Conservation (phyloP, 1,140 invertebrate genomes). For the Lepidurus packardi region DNA sequence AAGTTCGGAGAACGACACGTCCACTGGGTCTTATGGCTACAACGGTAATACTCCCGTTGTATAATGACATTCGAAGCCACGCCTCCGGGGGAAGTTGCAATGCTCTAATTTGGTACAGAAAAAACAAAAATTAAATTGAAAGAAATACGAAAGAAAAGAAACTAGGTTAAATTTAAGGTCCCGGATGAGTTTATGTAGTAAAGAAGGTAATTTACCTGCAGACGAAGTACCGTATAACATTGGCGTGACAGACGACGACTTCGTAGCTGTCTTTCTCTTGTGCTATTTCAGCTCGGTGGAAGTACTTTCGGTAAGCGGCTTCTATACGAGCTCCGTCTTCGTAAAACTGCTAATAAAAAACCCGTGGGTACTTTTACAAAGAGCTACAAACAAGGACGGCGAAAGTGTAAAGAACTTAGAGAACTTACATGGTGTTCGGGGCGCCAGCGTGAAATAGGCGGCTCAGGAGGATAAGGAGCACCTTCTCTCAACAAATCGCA, state of each 20-base stretch:
- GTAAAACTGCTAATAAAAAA: slow-evolving; percentile 69
- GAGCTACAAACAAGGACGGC: not conserved
- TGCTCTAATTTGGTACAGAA: slow-evolving; percentile 58
- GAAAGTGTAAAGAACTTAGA: slow-evolving; percentile 6
- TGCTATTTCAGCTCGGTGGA: slow-evolving; percentile 74
- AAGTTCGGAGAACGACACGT: slow-evolving; percentile 65
- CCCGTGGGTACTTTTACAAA: not conserved
- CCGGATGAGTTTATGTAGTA: not conserved
- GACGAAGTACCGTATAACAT: slow-evolving; percentile 96
- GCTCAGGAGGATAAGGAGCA: slow-evolving; percentile 82
- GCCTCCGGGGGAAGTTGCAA: slow-evolving; percentile 95
- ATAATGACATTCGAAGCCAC: slow-evolving; percentile 86
- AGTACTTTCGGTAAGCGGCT: slow-evolving; percentile 88
- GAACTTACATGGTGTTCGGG: slow-evolving; percentile 68
- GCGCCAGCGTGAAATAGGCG: slow-evolving; percentile 76
- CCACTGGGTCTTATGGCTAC: slow-evolving; percentile 78
- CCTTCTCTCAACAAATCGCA: slow-evolving; percentile 84
- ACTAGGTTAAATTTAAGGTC: not conserved
- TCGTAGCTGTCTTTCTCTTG: slow-evolving; percentile 84
- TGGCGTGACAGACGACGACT: slow-evolving; percentile 93
- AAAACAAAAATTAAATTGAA: not conserved
- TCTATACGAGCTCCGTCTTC: slow-evolving; percentile 94
- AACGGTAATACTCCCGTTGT: slow-evolving; percentile 91
- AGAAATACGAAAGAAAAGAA: slow-evolving; percentile 1
- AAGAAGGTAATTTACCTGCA: slow-evolving; percentile 62